Evolutionary conservation across 2,113 vertebrate species (phyloP).

Genomic region (Serinus canaria): DNA sequence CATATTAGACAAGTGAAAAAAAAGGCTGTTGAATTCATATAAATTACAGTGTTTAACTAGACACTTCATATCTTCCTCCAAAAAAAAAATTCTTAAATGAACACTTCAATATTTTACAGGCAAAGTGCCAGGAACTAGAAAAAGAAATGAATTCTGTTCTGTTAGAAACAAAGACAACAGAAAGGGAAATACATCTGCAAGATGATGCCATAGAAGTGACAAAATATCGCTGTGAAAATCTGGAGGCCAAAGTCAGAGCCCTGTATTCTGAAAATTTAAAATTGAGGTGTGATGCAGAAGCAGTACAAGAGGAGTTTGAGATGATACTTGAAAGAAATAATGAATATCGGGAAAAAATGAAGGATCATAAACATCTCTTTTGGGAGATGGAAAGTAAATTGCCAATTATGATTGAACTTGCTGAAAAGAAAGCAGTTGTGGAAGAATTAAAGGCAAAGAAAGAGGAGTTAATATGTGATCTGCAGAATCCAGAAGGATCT

Average conservation of each 20-base stretch:
- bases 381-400: slow-evolving; percentile 67
- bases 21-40: neutral
- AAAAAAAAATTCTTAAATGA: neutral
- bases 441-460: slow-evolving; percentile 67
- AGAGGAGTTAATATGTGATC: slow-evolving; percentile 57
- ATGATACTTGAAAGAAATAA: slow-evolving; percentile 63
- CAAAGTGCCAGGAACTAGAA: slow-evolving; percentile 68
- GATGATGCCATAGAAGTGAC: slow-evolving; percentile 63
- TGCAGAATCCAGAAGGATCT: slow-evolving; percentile 64
- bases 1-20: neutral
- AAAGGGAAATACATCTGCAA: slow-evolving; percentile 68
- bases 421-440: slow-evolving; percentile 59
- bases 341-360: slow-evolving; percentile 73
- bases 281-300: slow-evolving; percentile 62
- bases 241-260: slow-evolving; percentile 65
- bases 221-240: slow-evolving; percentile 52
- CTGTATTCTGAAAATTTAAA: slow-evolving; percentile 69
- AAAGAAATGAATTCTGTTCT: slow-evolving; percentile 60
- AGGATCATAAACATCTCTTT: slow-evolving; percentile 53
- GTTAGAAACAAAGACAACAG: slow-evolving; percentile 65
- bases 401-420: slow-evolving; percentile 69
- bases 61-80: neutral
- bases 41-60: neutral
- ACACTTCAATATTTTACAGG: slow-evolving; percentile 65
- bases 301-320: slow-evolving; percentile 66